Evolutionary conservation across 2,797 vertebrate species (phyloP).

Genomic region (Choloepus didactylus): DNA sequence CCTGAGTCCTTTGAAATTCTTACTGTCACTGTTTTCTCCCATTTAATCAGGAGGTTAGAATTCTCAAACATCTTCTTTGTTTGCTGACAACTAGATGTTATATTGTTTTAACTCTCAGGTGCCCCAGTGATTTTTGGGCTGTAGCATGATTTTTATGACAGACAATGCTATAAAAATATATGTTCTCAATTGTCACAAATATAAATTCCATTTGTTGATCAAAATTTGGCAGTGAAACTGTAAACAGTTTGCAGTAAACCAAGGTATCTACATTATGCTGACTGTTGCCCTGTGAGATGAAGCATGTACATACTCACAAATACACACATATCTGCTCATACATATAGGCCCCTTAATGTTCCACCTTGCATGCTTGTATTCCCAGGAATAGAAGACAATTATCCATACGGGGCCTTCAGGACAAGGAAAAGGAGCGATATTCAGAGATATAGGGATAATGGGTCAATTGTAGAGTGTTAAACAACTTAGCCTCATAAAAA

Average conservation of each 20-base stretch:
- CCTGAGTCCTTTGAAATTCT: background rate
- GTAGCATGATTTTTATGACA: background rate
- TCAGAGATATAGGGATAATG: background rate
- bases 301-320: background rate
- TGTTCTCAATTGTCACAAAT: background rate
- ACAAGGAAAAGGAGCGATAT: background rate
- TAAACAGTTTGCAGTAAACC: background rate
- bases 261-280: background rate
- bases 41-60: background rate
- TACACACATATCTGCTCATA: background rate
- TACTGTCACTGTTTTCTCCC: background rate
- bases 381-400: background rate
- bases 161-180: background rate
- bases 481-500: background rate
- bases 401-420: background rate
- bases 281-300: background rate
- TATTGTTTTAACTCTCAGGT: background rate
- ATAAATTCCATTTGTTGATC: background rate
- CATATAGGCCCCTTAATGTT: background rate
- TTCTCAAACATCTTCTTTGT: constrained; percentile 20
- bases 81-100: background rate
- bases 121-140: background rate
- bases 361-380: background rate
- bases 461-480: background rate
- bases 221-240: background rate